Evolutionary conservation across 2,797 vertebrate species (phyloP), one percentile per base, ranked within the genome.

Genomic region (Masticophis lateralis): DNA sequence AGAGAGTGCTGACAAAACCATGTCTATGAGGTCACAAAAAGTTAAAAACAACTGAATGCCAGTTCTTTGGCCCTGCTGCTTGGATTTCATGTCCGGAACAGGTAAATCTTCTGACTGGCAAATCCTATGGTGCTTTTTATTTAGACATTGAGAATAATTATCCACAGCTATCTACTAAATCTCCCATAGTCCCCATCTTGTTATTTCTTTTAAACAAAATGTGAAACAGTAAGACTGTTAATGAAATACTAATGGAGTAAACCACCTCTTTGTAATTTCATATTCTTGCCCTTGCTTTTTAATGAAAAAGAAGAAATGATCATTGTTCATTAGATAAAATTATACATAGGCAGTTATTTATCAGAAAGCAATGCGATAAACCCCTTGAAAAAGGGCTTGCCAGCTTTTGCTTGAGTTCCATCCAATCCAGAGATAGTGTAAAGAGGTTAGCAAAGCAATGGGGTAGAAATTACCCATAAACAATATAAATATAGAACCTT

Each of bases 241-340:
- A 66, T 69, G 8, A 32, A 87, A 66, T 37, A 56, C 53, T 66
- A 63, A 86, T 89, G 83, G 13, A 86, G 47, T 27, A 91, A 87
- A 25, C 32, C 53, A 27, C 2, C 51, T 91, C 51, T 92, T 53
- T 94, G 95, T 95, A 91, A 92, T 90, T 93, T 66, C 83, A 93
- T 93, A 91, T 28, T 25, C 94, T 97, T 96, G 93, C 93, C 92
- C 86, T 92, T 91, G 91, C 43, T 93, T 93, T 28, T 56, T 83
- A 83, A n/a, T 66, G 13, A 63, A 57, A 61, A 92, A 87, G 11
- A 0, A 91, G 93, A 95, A 91, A 90, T 93, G 3, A 22, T 92
- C 94, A 93, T 95, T 14, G 7, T 43, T 53, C 20, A 66, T 47
- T 2, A 59, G 28, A 27, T 92, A 90, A 69, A 74, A 53, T 74